Evolutionary conservation across 2,113 vertebrate species (phyloP).

Genomic region (Dryoscopus gambensis): DNA sequence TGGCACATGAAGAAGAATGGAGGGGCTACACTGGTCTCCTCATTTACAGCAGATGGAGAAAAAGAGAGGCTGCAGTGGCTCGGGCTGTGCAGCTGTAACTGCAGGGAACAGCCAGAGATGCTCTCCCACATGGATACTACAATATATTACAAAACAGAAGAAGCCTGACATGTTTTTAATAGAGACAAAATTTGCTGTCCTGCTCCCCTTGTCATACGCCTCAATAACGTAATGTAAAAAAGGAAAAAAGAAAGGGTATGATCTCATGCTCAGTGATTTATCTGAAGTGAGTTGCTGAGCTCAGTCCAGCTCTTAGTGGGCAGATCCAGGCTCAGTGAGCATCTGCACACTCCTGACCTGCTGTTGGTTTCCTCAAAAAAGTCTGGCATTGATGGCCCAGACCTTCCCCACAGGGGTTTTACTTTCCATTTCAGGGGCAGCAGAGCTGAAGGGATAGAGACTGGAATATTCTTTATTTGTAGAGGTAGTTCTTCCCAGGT

Average conservation of each 20-base stretch:
- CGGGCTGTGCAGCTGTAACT: neutral
- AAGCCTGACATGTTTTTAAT: neutral
- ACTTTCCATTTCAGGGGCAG: neutral
- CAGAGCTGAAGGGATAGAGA: neutral
- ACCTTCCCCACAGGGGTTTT: neutral
- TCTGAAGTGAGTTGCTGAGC: conserved; percentile 14
- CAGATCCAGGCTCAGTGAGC: neutral
- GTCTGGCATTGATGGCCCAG: neutral
- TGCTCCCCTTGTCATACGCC: neutral
- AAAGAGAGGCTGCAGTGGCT: neutral
- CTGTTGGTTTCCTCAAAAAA: neutral
- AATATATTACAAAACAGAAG: neutral
- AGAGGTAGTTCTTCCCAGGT: neutral
- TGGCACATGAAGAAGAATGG: neutral
- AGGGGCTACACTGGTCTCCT: neutral
- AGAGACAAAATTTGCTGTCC: neutral
- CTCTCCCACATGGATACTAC: neutral
- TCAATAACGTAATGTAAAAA: neutral
- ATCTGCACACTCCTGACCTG: neutral
- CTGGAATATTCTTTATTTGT: neutral
- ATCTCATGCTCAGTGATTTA: neutral
- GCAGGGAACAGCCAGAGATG: neutral
- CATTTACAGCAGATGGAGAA: neutral
- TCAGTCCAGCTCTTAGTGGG: neutral
- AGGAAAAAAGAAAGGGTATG: neutral